Conservation (phyloP, 1,140 invertebrate species). For the Pseudomyrmex concolor region DNA sequence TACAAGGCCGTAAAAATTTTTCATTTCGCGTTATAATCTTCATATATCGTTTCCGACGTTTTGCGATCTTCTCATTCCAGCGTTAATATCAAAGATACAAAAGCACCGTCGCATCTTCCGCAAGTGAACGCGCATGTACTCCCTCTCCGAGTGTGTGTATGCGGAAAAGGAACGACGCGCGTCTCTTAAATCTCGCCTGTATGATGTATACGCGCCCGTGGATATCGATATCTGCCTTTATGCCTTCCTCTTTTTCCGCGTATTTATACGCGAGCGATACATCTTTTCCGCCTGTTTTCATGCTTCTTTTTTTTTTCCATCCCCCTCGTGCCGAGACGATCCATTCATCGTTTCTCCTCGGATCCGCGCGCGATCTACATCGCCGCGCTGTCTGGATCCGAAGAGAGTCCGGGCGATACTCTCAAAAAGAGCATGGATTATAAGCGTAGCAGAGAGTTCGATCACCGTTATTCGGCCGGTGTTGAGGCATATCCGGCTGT, state of each 20-base stretch:
- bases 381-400: not conserved
- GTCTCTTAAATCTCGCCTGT: conserved; percentile 19
- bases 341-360: conserved; percentile 19
- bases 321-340: not conserved
- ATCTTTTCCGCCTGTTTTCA: conserved; percentile 44
- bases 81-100: conserved; percentile 21
- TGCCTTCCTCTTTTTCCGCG: conserved; percentile 6
- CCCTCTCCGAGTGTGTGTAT: too few relatives aligned
- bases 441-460: conserved; percentile 52
- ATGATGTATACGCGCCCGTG: conserved; percentile 2
- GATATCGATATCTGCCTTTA: conserved; percentile 5
- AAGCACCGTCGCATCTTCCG: conserved; percentile 5
- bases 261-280: conserved; percentile 17
- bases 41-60: not conserved
- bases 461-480: conserved; percentile 52
- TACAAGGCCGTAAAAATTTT: conserved; percentile 19
- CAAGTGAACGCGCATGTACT: conserved; percentile 10
- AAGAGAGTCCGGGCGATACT: not conserved
- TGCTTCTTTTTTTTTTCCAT: conserved; percentile 2
- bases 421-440: conserved; percentile 66
- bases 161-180: not conserved
- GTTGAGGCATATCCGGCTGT: conserved; percentile 56
- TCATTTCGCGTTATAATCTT: conserved; percentile 3
- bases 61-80: conserved; percentile 5
- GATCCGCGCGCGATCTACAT: conserved; percentile 21